phyloP scores from a whole-genome alignment of 2,888 invertebrate species.

The Protophormia terraenovae region DNA sequence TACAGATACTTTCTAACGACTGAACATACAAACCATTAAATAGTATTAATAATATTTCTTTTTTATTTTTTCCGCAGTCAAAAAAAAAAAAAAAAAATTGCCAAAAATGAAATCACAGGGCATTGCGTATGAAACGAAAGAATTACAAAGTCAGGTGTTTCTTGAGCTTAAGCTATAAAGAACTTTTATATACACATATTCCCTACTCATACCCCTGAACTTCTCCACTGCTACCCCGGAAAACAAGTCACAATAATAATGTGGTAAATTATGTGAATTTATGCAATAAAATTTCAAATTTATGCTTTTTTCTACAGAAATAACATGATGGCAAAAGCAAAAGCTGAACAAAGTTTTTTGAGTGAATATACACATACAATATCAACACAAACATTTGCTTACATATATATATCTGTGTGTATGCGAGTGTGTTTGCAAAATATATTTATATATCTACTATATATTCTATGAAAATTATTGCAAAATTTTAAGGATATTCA shows the following conservation, averaged over 20 bases:
- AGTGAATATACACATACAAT: not conserved
- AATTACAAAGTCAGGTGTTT: slow-evolving; percentile 39
- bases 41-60: not conserved
- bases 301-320: not conserved
- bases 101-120: not conserved
- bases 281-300: slow-evolving; percentile 37
- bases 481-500: not conserved
- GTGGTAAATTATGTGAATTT: slow-evolving; percentile 45
- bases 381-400: not conserved
- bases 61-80: not conserved
- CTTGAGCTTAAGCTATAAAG: not conserved
- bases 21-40: not conserved
- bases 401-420: not conserved
- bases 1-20: not conserved
- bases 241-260: slow-evolving; percentile 41
- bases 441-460: not conserved
- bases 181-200: not conserved
- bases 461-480: not conserved
- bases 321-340: not conserved
- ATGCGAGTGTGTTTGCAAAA: not conserved
- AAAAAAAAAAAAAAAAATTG: no score
- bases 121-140: not conserved
- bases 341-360: not conserved
- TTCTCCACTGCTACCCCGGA: not conserved
- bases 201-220: not conserved